These are phyloP conservation scores for Mirounga angustirostris DNA, from an alignment of 2,113 vertebrate species.

Conservation along the genomic window DNA sequence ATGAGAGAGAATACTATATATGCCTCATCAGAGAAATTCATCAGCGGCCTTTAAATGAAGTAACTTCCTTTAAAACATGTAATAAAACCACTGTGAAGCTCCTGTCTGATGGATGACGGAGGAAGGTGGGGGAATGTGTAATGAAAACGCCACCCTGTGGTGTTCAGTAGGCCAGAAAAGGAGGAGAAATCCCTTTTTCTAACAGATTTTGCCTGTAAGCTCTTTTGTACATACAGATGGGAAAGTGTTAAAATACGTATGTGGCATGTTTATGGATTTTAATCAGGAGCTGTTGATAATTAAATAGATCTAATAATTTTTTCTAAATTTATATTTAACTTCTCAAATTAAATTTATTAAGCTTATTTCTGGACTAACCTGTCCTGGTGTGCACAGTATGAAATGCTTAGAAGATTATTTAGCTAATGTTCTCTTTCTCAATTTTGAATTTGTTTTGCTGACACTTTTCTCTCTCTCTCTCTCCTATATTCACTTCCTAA, in stretches of 20 bases:
- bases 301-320: conserved; percentile 59
- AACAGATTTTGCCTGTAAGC: background rate
- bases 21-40: conserved; percentile 48
- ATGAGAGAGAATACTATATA: background rate
- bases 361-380: conserved; percentile 36
- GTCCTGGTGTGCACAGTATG: conserved; percentile 24
- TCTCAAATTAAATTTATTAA: conserved; percentile 45
- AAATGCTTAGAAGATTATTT: conserved; percentile 38
- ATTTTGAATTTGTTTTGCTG: conserved; percentile 46
- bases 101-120: background rate
- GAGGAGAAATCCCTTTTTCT: background rate
- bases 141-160: background rate
- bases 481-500: background rate
- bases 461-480: background rate
- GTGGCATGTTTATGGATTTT: background rate
- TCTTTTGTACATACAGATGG: background rate
- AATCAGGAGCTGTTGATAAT: conserved; percentile 56
- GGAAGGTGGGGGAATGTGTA: background rate
- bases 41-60: conserved; percentile 29
- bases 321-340: conserved; percentile 67
- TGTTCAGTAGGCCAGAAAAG: background rate
- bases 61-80: conserved; percentile 1
- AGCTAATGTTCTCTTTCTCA: conserved; percentile 24
- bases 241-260: conserved; percentile 35
- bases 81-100: background rate